These are phyloP conservation scores for Danio rerio DNA, from an alignment of 2,113 vertebrate genomes.

Conservation along the genomic window GRCz12tu NC_133176.1:26302501-26303000, in stretches of 20 bases:
- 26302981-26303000: too few species aligned
- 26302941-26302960: too few species aligned
- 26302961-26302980: too few species aligned
- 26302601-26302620: background rate
- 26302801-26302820: too few species aligned
- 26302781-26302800: background rate
- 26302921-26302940: too few species aligned
- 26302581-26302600: conserved; percentile 19
- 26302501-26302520: conserved; percentile 8
- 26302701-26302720: background rate
- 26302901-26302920: too few species aligned
- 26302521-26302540: background rate
- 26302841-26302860: too few species aligned
- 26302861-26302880: too few species aligned
- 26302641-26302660: background rate
- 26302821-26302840: too few species aligned
- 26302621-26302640: background rate
- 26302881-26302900: too few species aligned
- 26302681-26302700: background rate
- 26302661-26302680: background rate
- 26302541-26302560: background rate
- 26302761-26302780: background rate
- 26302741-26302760: background rate
- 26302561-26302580: conserved; percentile 28
- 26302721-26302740: background rate